phyloP scores from a whole-genome alignment of 2,797 vertebrate genomes.

The Pyrrhura leucotis region DNA sequence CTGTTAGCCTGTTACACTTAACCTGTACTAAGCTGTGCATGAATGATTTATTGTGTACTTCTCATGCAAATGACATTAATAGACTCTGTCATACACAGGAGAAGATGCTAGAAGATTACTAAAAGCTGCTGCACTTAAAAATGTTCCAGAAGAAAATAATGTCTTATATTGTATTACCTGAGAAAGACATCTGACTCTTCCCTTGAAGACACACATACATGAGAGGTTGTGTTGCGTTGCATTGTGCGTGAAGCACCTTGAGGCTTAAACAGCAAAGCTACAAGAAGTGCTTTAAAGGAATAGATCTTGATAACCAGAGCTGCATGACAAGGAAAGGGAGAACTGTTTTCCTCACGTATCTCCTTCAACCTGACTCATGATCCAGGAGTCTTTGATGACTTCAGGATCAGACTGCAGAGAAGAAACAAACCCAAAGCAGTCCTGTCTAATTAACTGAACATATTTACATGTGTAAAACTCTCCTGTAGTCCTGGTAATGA shows the following conservation, averaged over 20 bases:
- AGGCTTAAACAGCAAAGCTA: constrained; percentile 8
- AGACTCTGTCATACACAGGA: constrained; percentile 57
- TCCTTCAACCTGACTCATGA: not conserved
- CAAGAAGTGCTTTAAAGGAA: constrained; percentile 15
- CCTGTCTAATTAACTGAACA: constrained; percentile 73
- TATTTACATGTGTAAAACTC: constrained; percentile 76
- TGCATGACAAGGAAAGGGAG: not conserved
- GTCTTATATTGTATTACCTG: not conserved
- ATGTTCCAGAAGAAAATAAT: constrained; percentile 36
- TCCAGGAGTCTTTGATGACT: constrained; percentile 54
- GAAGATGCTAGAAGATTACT: constrained; percentile 62
- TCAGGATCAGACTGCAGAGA: constrained; percentile 55
- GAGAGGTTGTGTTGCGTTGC: not conserved
- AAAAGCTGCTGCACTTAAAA: constrained; percentile 59
- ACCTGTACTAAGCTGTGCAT: constrained; percentile 66
- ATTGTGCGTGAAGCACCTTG: not conserved
- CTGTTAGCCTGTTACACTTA: constrained; percentile 48
- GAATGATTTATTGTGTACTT: constrained; percentile 69
- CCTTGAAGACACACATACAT: not conserved
- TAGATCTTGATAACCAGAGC: not conserved
- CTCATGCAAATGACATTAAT: constrained; percentile 69
- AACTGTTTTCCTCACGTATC: not conserved
- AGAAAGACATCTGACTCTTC: constrained; percentile 5
- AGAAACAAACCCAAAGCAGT: constrained; percentile 65
- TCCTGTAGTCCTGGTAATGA: constrained; percentile 71